Evolutionary conservation across 2,797 vertebrate genomes (phyloP), one percentile per base, ranked within the genome.

Genomic region (Vultur gryphus): DNA sequence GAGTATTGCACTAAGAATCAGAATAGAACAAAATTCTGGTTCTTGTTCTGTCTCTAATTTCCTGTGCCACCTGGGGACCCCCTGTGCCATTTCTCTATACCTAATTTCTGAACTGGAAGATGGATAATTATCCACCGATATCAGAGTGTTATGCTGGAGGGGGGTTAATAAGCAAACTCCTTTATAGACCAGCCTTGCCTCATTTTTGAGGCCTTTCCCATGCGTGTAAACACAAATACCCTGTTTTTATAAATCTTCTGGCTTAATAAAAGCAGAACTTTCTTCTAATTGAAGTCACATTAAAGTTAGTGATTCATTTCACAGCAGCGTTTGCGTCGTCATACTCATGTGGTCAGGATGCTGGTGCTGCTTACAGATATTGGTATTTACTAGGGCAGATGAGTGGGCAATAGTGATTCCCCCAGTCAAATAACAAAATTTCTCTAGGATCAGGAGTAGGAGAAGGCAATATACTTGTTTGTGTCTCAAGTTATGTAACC

Each of bases 401-500:
- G 77, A 76, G 31, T 35, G 55, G 82, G 62, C 43, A 81, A 3
- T 37, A 75, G 49, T 12, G 41, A 69, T 61, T 77, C 37, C 41
- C 17, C 29, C 61, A 84, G 76, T 7, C 59, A 82, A 23, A 33
- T 10, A 18, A 23, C 14, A 39, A 55, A 88, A 65, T 69, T 84
- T 49, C 46, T 81, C 35, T 44, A n/a, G 69, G 62, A 65, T 55
- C 51, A 55, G 46, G 39, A 92, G 84, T 10, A 89, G 86, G 73
- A 85, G 69, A 54, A 75, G 44, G 69, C 0, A 0, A 79, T 52
- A 21, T 13, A 8, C n/a, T 66, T 81, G 59, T 55, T 79, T 79
- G 66, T 84, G 35, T 93, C 91, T 89, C 69, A 33, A 44, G 70
- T 93, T 95, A 86, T 65, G 52, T 95, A 64, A 86, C 12, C 29